phyloP scores from a whole-genome alignment of 2,113 vertebrate species.

The Leptodactylus fuscus region DNA sequence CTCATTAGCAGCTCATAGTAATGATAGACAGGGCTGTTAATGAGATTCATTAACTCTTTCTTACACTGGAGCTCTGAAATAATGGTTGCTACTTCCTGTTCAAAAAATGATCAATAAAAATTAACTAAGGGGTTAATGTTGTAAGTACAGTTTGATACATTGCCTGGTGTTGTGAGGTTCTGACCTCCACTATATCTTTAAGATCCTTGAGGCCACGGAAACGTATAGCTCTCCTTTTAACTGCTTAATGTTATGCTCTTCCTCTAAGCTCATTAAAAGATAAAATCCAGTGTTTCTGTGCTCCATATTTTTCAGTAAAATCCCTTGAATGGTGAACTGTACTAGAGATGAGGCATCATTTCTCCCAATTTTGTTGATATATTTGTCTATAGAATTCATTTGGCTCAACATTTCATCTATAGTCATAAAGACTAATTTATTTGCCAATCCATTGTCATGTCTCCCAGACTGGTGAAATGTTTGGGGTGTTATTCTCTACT shows the following conservation, averaged over 20 bases:
- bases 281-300: neutral
- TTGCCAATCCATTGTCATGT: too few relatives aligned
- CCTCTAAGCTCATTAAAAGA: neutral
- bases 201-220: neutral
- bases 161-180: neutral
- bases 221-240: too few relatives aligned
- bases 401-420: too few relatives aligned
- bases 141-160: neutral
- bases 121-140: neutral
- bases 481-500: too few relatives aligned
- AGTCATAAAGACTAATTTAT: too few relatives aligned
- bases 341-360: neutral
- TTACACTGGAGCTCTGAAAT: neutral
- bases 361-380: neutral
- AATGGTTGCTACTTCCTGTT: neutral
- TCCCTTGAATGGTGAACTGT: neutral
- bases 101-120: neutral
- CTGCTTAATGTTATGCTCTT: neutral
- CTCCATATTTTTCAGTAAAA: neutral
- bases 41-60: constrained; percentile 51
- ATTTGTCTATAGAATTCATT: neutral
- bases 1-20: constrained; percentile 46
- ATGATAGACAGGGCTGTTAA: constrained; percentile 43
- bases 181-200: neutral
- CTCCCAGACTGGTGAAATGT: too few relatives aligned